Conservation (phyloP, 2,888 invertebrate species). For the Drosophila silvestris region DNA sequence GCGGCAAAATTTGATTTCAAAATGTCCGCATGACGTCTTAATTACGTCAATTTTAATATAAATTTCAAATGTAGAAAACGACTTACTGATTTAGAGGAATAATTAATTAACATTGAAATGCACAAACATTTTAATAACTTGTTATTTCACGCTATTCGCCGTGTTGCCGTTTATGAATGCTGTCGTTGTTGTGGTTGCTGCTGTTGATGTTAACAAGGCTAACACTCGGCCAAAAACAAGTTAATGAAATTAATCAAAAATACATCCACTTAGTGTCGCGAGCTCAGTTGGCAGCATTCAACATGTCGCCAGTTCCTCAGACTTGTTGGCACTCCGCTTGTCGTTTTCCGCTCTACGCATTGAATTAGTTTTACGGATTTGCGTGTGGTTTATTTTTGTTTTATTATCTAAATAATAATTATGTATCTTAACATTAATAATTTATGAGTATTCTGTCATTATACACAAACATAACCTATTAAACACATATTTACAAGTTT, state of each 20-base stretch:
- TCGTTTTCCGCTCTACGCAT: constrained; percentile 11
- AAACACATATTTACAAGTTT: constrained; percentile 54
- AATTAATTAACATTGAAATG: constrained; percentile 14
- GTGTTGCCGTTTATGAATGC: neutral
- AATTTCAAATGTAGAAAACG: neutral
- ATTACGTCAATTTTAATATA: neutral
- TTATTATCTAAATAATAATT: constrained; percentile 68
- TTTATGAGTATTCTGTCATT: constrained; percentile 66
- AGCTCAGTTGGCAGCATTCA: constrained; percentile 45
- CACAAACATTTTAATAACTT: constrained; percentile 23
- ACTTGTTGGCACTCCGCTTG: constrained; percentile 27
- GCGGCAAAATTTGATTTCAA: constrained; percentile 27
- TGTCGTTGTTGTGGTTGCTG: constrained; percentile 28
- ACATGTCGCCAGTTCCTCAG: constrained; percentile 48
- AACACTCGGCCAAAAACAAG: constrained; percentile 59
- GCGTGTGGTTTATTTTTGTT: constrained; percentile 47
- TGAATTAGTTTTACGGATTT: constrained; percentile 58
- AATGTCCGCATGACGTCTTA: neutral
- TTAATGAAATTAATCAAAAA: constrained; percentile 70
- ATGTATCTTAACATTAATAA: constrained; percentile 59
- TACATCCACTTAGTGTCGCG: constrained; percentile 40
- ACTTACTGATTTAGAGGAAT: neutral
- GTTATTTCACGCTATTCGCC: constrained; percentile 30
- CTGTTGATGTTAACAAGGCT: constrained; percentile 63
- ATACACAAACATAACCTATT: constrained; percentile 50